These are phyloP conservation scores for Ostrea edulis DNA, from an alignment of 1,140 invertebrate genomes.

Conservation along the genomic window DNA sequence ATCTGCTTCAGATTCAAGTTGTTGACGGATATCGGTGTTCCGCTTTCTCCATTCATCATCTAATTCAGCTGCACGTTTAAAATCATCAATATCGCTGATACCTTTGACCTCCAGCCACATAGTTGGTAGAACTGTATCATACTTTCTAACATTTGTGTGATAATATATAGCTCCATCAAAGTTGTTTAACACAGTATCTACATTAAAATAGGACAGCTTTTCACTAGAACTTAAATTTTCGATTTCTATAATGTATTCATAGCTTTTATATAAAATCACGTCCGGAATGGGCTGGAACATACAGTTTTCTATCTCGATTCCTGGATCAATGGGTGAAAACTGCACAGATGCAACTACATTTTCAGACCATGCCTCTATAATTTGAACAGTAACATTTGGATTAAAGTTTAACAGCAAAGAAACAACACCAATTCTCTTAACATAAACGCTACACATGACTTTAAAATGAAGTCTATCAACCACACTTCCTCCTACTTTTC, in stretches of 20 bases:
- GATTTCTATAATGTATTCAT: conserved; percentile 17
- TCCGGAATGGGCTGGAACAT: not conserved
- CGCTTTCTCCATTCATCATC: not conserved
- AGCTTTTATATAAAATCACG: not conserved
- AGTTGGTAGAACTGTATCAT: not conserved
- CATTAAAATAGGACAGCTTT: not conserved
- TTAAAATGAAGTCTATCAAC: not conserved
- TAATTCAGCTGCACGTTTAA: not conserved
- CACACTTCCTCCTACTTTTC: not conserved
- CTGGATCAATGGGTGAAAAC: not conserved
- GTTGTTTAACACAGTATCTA: not conserved
- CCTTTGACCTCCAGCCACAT: conserved; percentile 2
- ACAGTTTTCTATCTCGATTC: not conserved
- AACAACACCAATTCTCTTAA: not conserved
- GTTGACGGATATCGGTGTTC: not conserved
- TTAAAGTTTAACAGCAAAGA: not conserved
- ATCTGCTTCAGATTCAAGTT: not conserved
- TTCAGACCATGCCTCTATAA: conserved; percentile 3
- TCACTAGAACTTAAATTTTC: not conserved
- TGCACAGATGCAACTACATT: not conserved
- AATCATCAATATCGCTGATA: not conserved
- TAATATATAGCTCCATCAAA: not conserved
- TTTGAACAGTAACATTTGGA: not conserved
- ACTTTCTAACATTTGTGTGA: not conserved
- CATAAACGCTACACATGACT: not conserved